A percentile compares a stretch with the other conserved stretches of the same genome.
phyloP scores from a whole-genome alignment of 1,140 invertebrate genomes.

The Eufriesea mexicana region DNA sequence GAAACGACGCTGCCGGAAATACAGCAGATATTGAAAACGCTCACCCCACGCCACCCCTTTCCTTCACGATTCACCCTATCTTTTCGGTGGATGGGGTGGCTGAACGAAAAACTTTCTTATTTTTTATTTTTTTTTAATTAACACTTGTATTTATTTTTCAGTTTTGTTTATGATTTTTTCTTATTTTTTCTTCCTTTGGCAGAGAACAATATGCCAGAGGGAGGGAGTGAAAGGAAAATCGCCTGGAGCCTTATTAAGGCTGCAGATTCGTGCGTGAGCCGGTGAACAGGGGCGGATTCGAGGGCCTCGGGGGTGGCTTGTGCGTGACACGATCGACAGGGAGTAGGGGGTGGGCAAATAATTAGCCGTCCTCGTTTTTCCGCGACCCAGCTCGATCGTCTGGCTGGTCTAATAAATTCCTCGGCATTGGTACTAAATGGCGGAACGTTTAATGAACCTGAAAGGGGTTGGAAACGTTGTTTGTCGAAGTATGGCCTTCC shows the following conservation, averaged over 20 bases:
- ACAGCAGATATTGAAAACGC: slow-evolving; percentile 78
- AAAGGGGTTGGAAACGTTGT: not conserved
- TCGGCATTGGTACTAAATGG: slow-evolving; percentile 40
- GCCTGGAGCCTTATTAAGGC: slow-evolving; percentile 40
- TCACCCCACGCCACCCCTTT: slow-evolving; percentile 52
- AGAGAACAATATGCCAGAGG: not conserved
- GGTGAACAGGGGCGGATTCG: not conserved
- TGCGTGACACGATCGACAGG: not conserved
- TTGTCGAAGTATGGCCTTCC: not conserved
- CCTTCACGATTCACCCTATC: slow-evolving; percentile 69
- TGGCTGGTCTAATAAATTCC: slow-evolving; percentile 47
- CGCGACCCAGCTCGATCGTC: slow-evolving; percentile 13
- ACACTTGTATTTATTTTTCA: not conserved
- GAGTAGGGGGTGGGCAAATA: slow-evolving; percentile 22
- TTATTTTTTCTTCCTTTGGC: not conserved
- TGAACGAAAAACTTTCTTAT: slow-evolving; percentile 1
- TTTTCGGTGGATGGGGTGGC: slow-evolving; percentile 27
- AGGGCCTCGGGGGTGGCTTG: not conserved
- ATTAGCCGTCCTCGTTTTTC: slow-evolving; percentile 49
- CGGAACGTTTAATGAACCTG: slow-evolving; percentile 38
- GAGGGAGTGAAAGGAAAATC: slow-evolving; percentile 32
- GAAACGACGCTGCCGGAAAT: slow-evolving; percentile 74
- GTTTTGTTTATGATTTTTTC: too few relatives aligned
- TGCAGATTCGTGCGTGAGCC: not conserved
- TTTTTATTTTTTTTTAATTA: too few relatives aligned